These are phyloP conservation scores for Andrena bucephala DNA, from an alignment of 2,888 invertebrate species.

Conservation along the genomic window DNA sequence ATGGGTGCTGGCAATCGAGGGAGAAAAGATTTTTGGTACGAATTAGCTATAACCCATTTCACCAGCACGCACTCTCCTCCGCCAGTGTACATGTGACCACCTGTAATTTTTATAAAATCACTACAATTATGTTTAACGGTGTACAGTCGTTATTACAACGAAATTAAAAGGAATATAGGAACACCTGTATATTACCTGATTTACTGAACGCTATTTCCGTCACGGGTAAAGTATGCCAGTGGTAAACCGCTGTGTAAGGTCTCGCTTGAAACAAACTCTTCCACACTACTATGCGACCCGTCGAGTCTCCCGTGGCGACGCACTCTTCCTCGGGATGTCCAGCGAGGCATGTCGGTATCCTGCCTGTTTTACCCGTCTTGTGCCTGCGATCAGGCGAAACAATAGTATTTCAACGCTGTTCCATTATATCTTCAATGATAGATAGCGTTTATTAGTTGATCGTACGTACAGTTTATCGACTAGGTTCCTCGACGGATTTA, in stretches of 20 bases:
- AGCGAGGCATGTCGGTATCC: constrained; percentile 88
- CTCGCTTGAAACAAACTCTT: constrained; percentile 83
- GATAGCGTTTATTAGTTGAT: not conserved
- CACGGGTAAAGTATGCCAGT: constrained; percentile 92
- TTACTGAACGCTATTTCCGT: constrained; percentile 89
- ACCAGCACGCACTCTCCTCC: constrained; percentile 93
- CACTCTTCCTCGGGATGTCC: constrained; percentile 89
- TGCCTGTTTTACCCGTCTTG: constrained; percentile 75
- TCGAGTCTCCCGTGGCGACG: constrained; percentile 89
- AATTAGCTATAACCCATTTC: constrained; percentile 89
- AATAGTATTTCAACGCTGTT: not conserved
- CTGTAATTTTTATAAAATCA: constrained; percentile 77
- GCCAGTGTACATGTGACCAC: constrained; percentile 90
- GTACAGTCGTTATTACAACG: constrained; percentile 10
- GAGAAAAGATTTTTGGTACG: constrained; percentile 87
- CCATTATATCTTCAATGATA: not conserved
- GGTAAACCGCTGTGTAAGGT: constrained; percentile 86
- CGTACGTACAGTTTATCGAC: constrained; percentile 74
- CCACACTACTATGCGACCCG: constrained; percentile 89
- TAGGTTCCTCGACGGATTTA: constrained; percentile 78
- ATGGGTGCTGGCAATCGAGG: constrained; percentile 91
- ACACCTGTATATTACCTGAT: constrained; percentile 74
- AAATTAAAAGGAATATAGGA: constrained; percentile 17
- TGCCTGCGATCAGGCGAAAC: constrained; percentile 45
- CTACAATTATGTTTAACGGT: not conserved